A percentile compares a stretch with the other conserved stretches of the same genome.
phyloP scores from a whole-genome alignment of 2,888 invertebrate genomes.

The Drosophila histrio region DNA sequence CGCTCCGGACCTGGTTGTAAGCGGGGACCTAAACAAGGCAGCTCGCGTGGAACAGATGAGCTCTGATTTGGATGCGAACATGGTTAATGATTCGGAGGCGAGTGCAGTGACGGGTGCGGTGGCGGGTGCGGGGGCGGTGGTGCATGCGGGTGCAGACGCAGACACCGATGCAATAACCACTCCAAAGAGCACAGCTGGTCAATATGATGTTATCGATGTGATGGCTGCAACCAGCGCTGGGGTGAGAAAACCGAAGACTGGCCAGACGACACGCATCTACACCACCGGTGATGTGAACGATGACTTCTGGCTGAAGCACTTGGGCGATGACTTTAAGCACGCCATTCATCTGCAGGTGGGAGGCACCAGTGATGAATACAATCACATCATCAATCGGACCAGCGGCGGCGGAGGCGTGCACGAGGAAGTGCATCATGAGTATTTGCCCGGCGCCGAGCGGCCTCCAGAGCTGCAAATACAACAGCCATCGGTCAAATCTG shows the following conservation, averaged over 20 bases:
- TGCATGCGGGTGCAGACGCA: neutral
- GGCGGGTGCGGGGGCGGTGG: neutral
- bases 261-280: constrained; percentile 73
- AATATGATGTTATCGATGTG: constrained; percentile 72
- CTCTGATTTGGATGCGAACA: neutral
- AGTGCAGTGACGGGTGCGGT: neutral
- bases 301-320: constrained; percentile 79
- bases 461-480: constrained; percentile 32
- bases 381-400: constrained; percentile 63
- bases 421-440: constrained; percentile 69
- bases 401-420: constrained; percentile 58
- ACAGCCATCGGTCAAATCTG: neutral
- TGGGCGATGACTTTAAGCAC: constrained; percentile 81
- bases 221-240: constrained; percentile 46
- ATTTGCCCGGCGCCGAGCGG: constrained; percentile 58
- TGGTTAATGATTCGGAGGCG: neutral
- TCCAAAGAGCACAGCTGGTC: neutral
- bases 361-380: constrained; percentile 62
- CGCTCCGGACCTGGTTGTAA: constrained; percentile 16
- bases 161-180: neutral
- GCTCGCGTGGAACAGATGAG: constrained; percentile 35
- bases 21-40: constrained; percentile 27
- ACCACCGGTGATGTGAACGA: constrained; percentile 76
- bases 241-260: constrained; percentile 50
- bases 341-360: constrained; percentile 79